These are phyloP conservation scores for Yoshiicerus persimilis DNA, from an alignment of 1,140 invertebrate species.

Conservation along the genomic window DNA sequence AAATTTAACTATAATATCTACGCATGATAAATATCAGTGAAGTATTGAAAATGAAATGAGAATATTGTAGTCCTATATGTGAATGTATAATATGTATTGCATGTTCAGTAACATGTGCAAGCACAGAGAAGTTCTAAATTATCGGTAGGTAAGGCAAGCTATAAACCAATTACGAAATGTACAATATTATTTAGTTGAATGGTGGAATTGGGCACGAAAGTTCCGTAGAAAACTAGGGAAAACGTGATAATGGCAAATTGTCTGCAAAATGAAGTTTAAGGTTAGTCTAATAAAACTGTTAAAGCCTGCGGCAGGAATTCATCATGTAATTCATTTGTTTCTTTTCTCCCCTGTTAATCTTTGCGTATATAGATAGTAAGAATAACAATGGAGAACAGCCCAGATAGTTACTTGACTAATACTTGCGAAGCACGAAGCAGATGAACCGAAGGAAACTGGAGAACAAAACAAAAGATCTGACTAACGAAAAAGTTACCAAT, in stretches of 20 bases:
- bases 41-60: too few species aligned
- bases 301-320: neutral
- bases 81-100: neutral
- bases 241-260: slow-evolving; percentile 14
- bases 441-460: neutral
- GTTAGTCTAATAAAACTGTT: slow-evolving; percentile 15
- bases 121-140: too few species aligned
- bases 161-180: neutral
- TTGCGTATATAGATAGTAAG: neutral
- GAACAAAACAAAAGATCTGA: neutral
- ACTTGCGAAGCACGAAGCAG: neutral
- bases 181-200: neutral
- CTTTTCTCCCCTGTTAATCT: neutral
- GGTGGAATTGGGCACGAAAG: neutral
- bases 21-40: too few species aligned
- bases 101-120: too few species aligned
- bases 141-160: neutral
- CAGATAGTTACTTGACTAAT: neutral
- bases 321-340: neutral
- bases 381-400: neutral
- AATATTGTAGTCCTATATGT: too few species aligned
- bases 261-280: slow-evolving; percentile 7
- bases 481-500: neutral
- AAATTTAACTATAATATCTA: too few species aligned
- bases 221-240: neutral